These are phyloP conservation scores for Hemistola chrysoprasaria DNA, from an alignment of 2,888 invertebrate species.

Conservation along the genomic window DNA sequence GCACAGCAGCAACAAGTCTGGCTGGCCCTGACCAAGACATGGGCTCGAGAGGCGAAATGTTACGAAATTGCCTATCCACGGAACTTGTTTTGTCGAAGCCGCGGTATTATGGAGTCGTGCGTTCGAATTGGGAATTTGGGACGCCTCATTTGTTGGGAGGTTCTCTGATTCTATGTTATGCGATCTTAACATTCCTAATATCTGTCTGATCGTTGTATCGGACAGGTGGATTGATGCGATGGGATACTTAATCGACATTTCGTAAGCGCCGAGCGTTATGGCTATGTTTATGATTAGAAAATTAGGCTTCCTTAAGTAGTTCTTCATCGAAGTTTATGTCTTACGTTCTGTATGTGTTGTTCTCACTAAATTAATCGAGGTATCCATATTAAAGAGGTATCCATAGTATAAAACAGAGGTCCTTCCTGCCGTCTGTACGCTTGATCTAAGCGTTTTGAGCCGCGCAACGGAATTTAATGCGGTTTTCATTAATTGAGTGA, in stretches of 20 bases:
- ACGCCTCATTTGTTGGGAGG: constrained; percentile 17
- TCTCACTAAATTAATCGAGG: too few species aligned
- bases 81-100: constrained; percentile 53
- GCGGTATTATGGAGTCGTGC: constrained; percentile 36
- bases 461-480: too few species aligned
- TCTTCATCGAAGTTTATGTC: too few species aligned
- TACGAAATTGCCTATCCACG: constrained; percentile 69
- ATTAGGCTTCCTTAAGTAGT: too few species aligned
- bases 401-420: too few species aligned
- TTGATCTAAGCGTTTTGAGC: too few species aligned
- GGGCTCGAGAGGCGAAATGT: constrained; percentile 67
- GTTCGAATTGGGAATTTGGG: constrained; percentile 41
- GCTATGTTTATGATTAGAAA: not conserved
- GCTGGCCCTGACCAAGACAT: constrained; percentile 79
- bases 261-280: not conserved
- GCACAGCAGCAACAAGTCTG: constrained; percentile 25
- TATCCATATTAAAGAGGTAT: too few species aligned
- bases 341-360: too few species aligned
- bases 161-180: constrained; percentile 8
- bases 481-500: too few species aligned
- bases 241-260: constrained; percentile 2
- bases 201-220: constrained; percentile 5
- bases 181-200: constrained; percentile 18
- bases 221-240: constrained; percentile 12
- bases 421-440: too few species aligned